phyloP scores from a whole-genome alignment of 2,797 vertebrate genomes.

The Falco columbarius region DNA sequence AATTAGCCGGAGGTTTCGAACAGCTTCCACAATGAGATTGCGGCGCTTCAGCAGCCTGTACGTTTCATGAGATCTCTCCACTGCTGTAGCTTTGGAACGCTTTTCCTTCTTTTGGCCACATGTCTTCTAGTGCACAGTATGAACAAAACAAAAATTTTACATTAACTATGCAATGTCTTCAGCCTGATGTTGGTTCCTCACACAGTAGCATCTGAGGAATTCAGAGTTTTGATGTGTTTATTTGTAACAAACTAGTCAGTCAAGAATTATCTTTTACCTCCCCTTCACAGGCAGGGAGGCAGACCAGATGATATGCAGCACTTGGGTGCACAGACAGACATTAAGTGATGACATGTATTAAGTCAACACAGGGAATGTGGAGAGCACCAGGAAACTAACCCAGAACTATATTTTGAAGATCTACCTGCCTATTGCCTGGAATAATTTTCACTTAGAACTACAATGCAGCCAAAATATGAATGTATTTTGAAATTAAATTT shows the following conservation, averaged over 20 bases:
- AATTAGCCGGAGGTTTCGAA: conserved; percentile 86
- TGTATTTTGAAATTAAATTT: neutral
- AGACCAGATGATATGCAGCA: neutral
- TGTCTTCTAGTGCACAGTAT: conserved; percentile 31
- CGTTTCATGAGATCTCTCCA: conserved; percentile 78
- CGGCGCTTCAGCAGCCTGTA: conserved; percentile 91
- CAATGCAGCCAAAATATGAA: neutral
- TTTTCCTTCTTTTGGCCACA: conserved; percentile 72
- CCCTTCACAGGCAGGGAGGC: neutral
- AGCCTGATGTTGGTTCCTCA: neutral
- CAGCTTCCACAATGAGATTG: conserved; percentile 93
- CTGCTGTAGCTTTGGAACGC: conserved; percentile 9
- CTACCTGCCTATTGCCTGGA: neutral
- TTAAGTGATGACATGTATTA: neutral
- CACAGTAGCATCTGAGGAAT: neutral
- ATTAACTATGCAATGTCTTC: neutral
- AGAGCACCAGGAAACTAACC: neutral
- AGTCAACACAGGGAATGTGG: neutral
- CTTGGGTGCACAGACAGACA: neutral
- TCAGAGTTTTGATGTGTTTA: neutral
- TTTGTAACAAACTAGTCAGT: neutral
- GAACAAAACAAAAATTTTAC: neutral
- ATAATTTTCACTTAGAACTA: neutral
- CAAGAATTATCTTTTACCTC: neutral
- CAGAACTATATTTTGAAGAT: neutral